Base-by-base conservation (phyloP, 92 coral and sea anemone species). In the Palythoa grandis region DNA sequence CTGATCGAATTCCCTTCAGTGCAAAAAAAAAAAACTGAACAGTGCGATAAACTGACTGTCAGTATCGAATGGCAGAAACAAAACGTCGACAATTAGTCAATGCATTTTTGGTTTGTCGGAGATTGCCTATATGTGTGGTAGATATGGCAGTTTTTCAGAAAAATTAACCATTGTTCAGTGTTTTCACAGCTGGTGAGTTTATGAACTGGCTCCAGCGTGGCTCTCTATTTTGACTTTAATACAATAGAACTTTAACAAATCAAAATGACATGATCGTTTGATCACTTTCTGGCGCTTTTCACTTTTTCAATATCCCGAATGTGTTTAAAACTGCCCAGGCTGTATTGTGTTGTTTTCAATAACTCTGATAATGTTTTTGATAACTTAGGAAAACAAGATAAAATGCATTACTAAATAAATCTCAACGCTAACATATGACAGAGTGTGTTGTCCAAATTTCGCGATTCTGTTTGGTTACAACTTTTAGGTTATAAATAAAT, bases 171-270 rank as follows among this genome's bases (percentile, higher is more conserved):
- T 47, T 65, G 47, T 25, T 39, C 25, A 22, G 69, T 52, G 19
- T n/a, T 11, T 24, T 79, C 73, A 63, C 43, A 66, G 84, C 74
- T 19, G 84, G 84, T 43, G 74, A 39, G 40, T 40, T 65, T 52
- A 63, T 48, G 74, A 65, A n/a, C 13, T 63, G 74, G 56, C 56
- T 66, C 83, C 83, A 47, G 14, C 39, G 22, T 63, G 74, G 24
- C 85, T 50, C 15, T 80, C 52, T 15, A 17, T 68, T 40, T 37
- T 17, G 54, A 58, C 20, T 52, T 23, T 38, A 14, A 14, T 24
- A 29, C 47, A 43, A 65, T 58, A 19, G 70, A 38, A 20, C 25
- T 63, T 57, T 9, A 48, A 22, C 47, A 37, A 48, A 50, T 60
- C 9, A 48, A n/a, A 80, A 14, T 47, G 66, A 60, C 57, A 60